These are phyloP conservation scores for Crypturellus undulatus DNA, from an alignment of 2,113 vertebrate species.

Conservation along the genomic window DNA sequence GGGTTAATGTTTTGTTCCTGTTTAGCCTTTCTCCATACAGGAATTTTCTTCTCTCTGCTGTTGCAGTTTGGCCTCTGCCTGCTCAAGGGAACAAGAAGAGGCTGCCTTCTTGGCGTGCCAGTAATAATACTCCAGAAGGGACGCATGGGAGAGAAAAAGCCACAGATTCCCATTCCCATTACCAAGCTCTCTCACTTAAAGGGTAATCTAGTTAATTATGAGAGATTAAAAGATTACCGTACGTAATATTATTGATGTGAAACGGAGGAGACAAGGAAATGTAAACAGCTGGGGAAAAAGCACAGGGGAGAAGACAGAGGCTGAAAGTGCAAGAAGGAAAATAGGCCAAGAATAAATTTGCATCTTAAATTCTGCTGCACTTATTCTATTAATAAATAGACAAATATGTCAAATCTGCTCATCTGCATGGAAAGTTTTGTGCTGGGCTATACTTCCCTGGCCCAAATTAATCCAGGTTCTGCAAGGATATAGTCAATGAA, in stretches of 20 bases:
- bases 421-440: constrained; percentile 36
- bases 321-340: constrained; percentile 28
- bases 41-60: background rate
- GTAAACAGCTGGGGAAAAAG: constrained; percentile 5
- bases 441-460: background rate
- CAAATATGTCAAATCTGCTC: constrained; percentile 47
- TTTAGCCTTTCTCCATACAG: background rate
- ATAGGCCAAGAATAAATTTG: constrained; percentile 72
- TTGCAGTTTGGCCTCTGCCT: background rate
- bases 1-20: background rate
- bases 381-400: constrained; percentile 54
- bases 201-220: background rate
- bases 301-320: constrained; percentile 25
- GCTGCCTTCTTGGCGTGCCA: fast-evolving
- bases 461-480: background rate
- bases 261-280: background rate
- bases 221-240: constrained; percentile 29
- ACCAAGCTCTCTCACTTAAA: background rate
- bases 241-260: background rate
- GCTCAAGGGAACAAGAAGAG: background rate
- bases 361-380: constrained; percentile 58
- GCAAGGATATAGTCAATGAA: background rate
- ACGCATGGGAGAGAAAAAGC: background rate
- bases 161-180: background rate
- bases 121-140: background rate